phyloP scores from a whole-genome alignment of 2,888 invertebrate species.

The Drosophila gaucha region DNA sequence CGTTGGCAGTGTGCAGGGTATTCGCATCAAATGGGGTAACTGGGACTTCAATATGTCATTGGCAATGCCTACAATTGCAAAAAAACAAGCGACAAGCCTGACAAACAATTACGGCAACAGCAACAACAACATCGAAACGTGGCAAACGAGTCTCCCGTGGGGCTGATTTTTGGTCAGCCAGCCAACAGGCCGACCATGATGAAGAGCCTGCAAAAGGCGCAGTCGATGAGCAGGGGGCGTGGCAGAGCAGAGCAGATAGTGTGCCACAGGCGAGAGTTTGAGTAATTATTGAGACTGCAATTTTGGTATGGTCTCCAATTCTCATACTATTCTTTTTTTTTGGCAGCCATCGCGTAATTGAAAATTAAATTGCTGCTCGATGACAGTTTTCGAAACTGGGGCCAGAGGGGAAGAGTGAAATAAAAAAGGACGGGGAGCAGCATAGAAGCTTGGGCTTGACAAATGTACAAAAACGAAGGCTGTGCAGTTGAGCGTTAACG shows the following conservation, averaged over 20 bases:
- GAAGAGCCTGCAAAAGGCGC: slow-evolving; percentile 18
- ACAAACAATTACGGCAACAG: slow-evolving; percentile 71
- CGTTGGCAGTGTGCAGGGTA: neutral
- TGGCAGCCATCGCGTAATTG: slow-evolving; percentile 74
- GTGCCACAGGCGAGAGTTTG: slow-evolving; percentile 76
- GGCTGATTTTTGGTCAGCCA: slow-evolving; percentile 34
- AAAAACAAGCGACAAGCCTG: slow-evolving; percentile 61
- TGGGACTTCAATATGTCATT: slow-evolving; percentile 68
- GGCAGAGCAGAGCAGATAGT: slow-evolving; percentile 25
- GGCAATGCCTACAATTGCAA: slow-evolving; percentile 61
- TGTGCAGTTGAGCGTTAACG: slow-evolving; percentile 62
- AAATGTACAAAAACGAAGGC: slow-evolving; percentile 35
- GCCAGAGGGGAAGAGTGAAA: no score
- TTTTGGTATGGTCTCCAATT: slow-evolving; percentile 48
- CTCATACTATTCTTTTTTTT: slow-evolving; percentile 29
- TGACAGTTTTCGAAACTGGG: slow-evolving; percentile 32
- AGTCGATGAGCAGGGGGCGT: slow-evolving; percentile 1
- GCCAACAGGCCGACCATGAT: slow-evolving; percentile 29
- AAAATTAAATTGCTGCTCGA: slow-evolving; percentile 72
- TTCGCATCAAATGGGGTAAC: slow-evolving; percentile 28
- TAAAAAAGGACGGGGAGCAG: neutral
- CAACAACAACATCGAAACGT: slow-evolving; percentile 5
- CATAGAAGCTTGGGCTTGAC: neutral
- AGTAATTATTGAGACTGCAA: slow-evolving; percentile 77
- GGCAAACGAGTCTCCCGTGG: slow-evolving; percentile 50